Evolutionary conservation across 2,113 vertebrate species (phyloP).

Genomic region (Alosa alosa): DNA sequence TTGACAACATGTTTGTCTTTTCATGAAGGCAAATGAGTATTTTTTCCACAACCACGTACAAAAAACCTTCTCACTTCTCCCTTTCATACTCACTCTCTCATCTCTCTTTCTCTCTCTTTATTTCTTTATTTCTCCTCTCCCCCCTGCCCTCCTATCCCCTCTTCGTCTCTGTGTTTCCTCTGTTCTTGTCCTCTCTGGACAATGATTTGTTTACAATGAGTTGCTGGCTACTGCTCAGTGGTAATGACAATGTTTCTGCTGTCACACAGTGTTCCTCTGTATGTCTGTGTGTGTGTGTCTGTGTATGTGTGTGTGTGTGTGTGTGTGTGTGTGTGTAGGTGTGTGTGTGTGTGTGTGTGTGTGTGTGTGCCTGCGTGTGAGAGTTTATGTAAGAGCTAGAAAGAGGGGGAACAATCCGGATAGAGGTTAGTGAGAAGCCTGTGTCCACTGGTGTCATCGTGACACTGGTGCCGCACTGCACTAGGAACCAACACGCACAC

Average conservation of each 20-base stretch:
- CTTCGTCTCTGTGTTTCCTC: not conserved
- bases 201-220: conserved; percentile 55
- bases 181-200: conserved; percentile 44
- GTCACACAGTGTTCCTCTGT: conserved; percentile 41
- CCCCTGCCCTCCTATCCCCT: not conserved
- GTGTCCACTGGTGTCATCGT: conserved; percentile 65
- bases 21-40: not conserved
- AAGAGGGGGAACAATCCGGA: not conserved
- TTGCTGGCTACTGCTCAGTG: conserved; percentile 53
- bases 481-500: conserved; percentile 41
- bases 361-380: conserved; percentile 26
- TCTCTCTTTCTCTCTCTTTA: not conserved
- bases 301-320: conserved; percentile 37
- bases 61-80: not conserved
- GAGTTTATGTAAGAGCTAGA: conserved; percentile 6
- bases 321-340: conserved; percentile 36
- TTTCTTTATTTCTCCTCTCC: not conserved
- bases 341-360: conserved; percentile 35
- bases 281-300: conserved; percentile 30
- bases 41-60: not conserved
- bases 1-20: not conserved
- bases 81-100: not conserved
- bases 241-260: conserved; percentile 58
- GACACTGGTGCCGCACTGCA: conserved; percentile 63
- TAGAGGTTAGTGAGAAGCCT: conserved; percentile 50